Percentiles rank a stretch among this genome's conserved stretches.
These are phyloP conservation scores for Diadema setosum DNA, from an alignment of 35 echinoderm and acorn worm genomes.

Conservation along the genomic window DNA sequence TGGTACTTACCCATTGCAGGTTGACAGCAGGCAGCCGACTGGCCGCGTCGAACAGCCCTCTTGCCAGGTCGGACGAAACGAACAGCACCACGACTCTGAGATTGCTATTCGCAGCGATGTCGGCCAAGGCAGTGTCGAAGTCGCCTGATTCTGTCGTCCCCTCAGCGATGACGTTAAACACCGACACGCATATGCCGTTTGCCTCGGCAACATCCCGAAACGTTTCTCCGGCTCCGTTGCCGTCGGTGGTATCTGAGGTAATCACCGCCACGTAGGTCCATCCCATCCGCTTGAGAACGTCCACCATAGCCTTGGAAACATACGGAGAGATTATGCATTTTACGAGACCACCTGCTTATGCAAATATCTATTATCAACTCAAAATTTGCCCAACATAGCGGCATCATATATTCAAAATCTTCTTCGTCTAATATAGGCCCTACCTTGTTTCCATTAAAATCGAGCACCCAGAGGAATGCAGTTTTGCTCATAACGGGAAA, in stretches of 20 bases:
- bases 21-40: not conserved
- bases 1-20: constrained; percentile 2
- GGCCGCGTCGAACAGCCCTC: not conserved
- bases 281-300: constrained; percentile 3
- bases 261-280: constrained; percentile 54
- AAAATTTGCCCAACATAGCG: too few relatives aligned
- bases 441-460: too few relatives aligned
- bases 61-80: not conserved
- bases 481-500: too few relatives aligned
- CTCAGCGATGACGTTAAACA: not conserved
- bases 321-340: not conserved
- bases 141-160: not conserved
- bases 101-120: not conserved
- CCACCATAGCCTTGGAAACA: constrained; percentile 15
- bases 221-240: constrained; percentile 4
- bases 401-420: too few relatives aligned
- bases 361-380: too few relatives aligned
- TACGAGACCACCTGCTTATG: not conserved
- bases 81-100: constrained; percentile 23
- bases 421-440: too few relatives aligned
- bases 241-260: constrained; percentile 11
- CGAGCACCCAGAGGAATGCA: too few relatives aligned
- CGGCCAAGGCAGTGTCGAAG: not conserved
- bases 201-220: constrained; percentile 27
- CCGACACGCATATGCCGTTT: constrained; percentile 30